Evolutionary conservation across 1,140 invertebrate species (phyloP), one percentile per base, ranked within the genome.

Genomic region (Physella acuta): DNA sequence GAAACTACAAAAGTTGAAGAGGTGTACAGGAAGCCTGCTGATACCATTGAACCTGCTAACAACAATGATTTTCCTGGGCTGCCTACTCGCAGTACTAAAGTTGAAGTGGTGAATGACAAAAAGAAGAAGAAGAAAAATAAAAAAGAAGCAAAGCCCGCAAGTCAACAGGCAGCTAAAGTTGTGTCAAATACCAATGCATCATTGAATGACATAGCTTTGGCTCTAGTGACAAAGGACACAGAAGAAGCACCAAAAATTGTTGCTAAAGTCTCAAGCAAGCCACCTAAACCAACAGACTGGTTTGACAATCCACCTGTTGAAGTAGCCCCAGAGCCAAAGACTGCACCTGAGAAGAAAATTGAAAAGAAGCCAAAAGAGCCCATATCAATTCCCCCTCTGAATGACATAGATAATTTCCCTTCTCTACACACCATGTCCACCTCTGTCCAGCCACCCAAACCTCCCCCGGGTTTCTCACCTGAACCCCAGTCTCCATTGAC

Each of bases 181-280:
- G 51, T 20, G 16, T 30, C n/a, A 26, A 36, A 70, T 37, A 39
- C 68, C 28, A 70, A 71, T 75, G 34, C 72, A 58, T 73, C 71
- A 51, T 62, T 78, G 36, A 73, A 75, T 75, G 74, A 75, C 61
- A 76, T 79, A 66, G 75, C 76, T 53, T 73, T 65, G 62, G 62
- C 70, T 14, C 64, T 76, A 33, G 61, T 78, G 51, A 33, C 20
- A 55, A 30, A n/a, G 16, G 65, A 55, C 17, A 52, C 2, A 53
- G 49, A 31, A 2, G n/a, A 31, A n/a, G 24, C 2, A 28, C 28
- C 2, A 0, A 20, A 4, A 17, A 61, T 17, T 36, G 17, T 58
- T 56, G 26, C 20, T 24, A 39, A 64, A 55, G 20, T 14, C 2
- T 24, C 20, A 26, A 37, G 16, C 16, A 63, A 44, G 24, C 24